Conservation (phyloP, 1,140 invertebrate species). For the Drosophila serrata region DNA sequence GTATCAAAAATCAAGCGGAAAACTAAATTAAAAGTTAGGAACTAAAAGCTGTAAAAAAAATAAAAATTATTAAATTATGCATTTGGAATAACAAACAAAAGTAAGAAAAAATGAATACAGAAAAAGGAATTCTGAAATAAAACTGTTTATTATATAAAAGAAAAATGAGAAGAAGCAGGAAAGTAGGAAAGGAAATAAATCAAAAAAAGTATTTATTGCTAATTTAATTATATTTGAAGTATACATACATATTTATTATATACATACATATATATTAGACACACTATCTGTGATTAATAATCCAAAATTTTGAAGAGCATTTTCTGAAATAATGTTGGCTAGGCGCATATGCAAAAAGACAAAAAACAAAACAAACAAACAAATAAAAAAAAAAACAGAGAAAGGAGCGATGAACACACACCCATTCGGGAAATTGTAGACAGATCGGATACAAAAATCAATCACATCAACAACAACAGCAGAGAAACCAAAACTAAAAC, state of each 20-base stretch:
- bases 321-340: constrained; percentile 82
- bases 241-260: constrained; percentile 85
- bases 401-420: constrained; percentile 51
- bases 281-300: constrained; percentile 86
- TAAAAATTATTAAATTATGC: constrained; percentile 40
- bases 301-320: constrained; percentile 86
- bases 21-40: constrained; percentile 51
- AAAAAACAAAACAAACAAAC: constrained; percentile 14
- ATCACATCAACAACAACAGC: constrained; percentile 26
- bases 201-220: constrained; percentile 79
- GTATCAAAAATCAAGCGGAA: constrained; percentile 62
- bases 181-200: constrained; percentile 44
- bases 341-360: constrained; percentile 65
- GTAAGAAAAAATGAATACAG: constrained; percentile 5
- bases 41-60: constrained; percentile 30
- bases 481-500: constrained; percentile 54
- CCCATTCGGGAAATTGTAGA: constrained; percentile 62
- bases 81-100: constrained; percentile 53
- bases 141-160: constrained; percentile 66
- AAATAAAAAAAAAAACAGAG: too few species aligned
- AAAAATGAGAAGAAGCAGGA: background rate
- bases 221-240: constrained; percentile 84
- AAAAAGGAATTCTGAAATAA: constrained; percentile 58
- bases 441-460: constrained; percentile 70
- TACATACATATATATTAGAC: constrained; percentile 85